Conservation (phyloP, 2,797 vertebrate species). For the Podarcis lilfordi region DNA sequence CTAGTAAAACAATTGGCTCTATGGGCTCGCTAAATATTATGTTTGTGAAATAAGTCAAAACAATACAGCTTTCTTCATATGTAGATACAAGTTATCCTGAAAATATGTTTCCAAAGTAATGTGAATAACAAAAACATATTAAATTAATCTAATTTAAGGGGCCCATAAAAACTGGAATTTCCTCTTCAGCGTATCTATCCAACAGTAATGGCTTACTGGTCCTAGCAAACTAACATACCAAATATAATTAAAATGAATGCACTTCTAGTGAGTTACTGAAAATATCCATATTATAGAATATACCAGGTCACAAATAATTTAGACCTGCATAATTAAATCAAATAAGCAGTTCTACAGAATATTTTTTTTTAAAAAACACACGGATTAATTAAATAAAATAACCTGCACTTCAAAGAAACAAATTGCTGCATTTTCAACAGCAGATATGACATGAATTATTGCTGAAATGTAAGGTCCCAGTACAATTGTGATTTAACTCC, state of each 20-base stretch:
- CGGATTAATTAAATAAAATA: background rate
- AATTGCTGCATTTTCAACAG: background rate
- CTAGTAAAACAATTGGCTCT: background rate
- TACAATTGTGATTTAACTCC: background rate
- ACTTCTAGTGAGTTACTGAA: background rate
- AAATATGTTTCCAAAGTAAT: too few species aligned
- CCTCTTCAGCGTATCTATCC: too few species aligned
- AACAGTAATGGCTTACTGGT: background rate
- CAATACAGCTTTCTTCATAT: background rate
- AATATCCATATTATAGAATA: background rate
- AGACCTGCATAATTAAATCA: constrained; percentile 1
- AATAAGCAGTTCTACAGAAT: background rate
- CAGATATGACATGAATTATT: background rate
- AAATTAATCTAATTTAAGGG: background rate
- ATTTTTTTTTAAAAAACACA: background rate
- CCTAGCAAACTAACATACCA: background rate
- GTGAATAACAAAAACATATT: background rate
- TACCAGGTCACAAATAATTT: background rate
- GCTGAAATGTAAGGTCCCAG: background rate
- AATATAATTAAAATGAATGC: background rate
- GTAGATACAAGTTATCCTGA: background rate
- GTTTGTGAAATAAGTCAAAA: background rate
- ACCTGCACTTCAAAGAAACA: constrained; percentile 1
- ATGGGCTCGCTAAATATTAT: background rate
- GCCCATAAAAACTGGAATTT: background rate